These are phyloP conservation scores for Fragum sueziense DNA, from an alignment of 2,888 invertebrate genomes.

Conservation along the genomic window DNA sequence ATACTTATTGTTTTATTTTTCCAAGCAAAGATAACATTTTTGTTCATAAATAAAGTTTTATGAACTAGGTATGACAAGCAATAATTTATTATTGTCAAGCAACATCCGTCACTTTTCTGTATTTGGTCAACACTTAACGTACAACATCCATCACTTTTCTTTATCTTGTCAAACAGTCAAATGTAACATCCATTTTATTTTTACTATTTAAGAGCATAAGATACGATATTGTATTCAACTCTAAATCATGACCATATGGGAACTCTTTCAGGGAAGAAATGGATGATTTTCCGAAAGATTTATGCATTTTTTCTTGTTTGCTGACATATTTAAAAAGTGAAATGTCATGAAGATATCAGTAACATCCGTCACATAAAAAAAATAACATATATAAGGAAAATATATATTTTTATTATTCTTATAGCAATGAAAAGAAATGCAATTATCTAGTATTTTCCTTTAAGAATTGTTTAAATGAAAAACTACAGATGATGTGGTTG, in stretches of 20 bases:
- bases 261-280: too few species aligned
- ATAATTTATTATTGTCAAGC: background rate
- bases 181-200: too few species aligned
- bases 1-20: background rate
- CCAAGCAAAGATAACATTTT: background rate
- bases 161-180: too few species aligned
- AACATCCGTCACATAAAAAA: background rate
- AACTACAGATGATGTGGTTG: background rate
- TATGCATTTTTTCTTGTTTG: background rate
- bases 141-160: too few species aligned
- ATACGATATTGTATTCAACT: too few species aligned
- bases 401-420: background rate
- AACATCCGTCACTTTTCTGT: too few species aligned
- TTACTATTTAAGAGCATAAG: too few species aligned
- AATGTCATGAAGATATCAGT: background rate
- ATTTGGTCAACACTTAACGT: too few species aligned
- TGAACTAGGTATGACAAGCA: background rate
- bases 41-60: background rate
- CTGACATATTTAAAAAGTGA: background rate
- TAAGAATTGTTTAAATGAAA: background rate
- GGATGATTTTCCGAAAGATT: background rate
- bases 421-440: background rate
- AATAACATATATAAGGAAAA: background rate
- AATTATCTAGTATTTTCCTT: background rate
- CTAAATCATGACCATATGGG: too few species aligned